These are phyloP conservation scores for Caenorhabditis sp. DNA, from an alignment of 2,888 invertebrate genomes.

Conservation along the genomic window DNA sequence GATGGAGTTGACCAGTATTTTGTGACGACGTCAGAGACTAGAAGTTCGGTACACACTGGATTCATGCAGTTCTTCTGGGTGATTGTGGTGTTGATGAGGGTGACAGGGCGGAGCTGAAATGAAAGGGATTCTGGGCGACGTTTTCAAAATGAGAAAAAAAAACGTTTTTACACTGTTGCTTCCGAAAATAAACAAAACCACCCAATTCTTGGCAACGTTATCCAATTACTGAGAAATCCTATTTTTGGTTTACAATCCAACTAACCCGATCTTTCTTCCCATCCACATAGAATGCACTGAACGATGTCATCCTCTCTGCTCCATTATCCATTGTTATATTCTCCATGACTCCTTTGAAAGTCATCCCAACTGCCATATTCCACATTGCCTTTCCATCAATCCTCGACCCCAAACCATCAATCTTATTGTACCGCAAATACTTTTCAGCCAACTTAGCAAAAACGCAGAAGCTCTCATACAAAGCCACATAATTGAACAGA, in stretches of 20 bases:
- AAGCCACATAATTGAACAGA: constrained; percentile 49
- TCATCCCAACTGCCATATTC: constrained; percentile 32
- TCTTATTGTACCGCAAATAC: constrained; percentile 1
- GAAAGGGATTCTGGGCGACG: too few relatives aligned
- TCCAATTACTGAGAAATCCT: background rate
- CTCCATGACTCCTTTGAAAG: constrained; percentile 60
- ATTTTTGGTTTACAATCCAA: background rate
- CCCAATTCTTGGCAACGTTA: too few relatives aligned
- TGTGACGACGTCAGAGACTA: constrained; percentile 65
- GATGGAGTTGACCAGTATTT: constrained; percentile 70
- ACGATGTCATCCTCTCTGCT: constrained; percentile 70
- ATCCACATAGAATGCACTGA: constrained; percentile 69
- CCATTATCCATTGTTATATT: constrained; percentile 52
- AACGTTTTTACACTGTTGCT: too few relatives aligned
- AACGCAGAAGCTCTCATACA: constrained; percentile 56
- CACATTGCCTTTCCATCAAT: constrained; percentile 44
- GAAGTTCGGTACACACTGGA: constrained; percentile 29
- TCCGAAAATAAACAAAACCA: background rate
- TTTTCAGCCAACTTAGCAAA: constrained; percentile 45
- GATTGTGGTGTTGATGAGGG: constrained; percentile 43
- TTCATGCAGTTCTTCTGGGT: constrained; percentile 38
- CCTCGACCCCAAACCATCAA: background rate
- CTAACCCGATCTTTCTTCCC: constrained; percentile 39
- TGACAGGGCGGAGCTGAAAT: constrained; percentile 58
- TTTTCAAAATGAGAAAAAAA: too few relatives aligned